phyloP scores from a whole-genome alignment of 2,888 invertebrate species.

The Chymomyza fuscimana region DNA sequence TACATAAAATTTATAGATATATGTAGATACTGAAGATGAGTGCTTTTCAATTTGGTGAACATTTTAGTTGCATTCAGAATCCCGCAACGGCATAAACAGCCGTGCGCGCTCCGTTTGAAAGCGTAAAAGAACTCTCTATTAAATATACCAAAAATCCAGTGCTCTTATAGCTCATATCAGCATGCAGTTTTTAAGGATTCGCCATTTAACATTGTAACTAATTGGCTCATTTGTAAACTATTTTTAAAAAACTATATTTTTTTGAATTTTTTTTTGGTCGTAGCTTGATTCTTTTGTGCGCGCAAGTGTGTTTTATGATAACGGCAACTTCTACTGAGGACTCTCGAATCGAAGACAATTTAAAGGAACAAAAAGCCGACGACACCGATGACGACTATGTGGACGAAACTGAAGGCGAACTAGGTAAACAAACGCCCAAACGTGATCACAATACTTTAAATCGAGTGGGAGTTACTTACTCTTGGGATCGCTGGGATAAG shows the following conservation, averaged over 20 bases:
- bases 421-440: slow-evolving; percentile 30
- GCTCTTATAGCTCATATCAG: background rate
- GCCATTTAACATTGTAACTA: background rate
- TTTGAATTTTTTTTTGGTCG: slow-evolving; percentile 22
- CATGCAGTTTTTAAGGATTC: background rate
- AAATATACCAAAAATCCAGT: slow-evolving; percentile 32
- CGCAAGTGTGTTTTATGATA: background rate
- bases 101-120: slow-evolving; percentile 5
- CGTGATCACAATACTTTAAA: slow-evolving; percentile 37
- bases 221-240: background rate
- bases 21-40: slow-evolving; percentile 18
- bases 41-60: slow-evolving; percentile 22
- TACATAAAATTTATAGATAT: background rate
- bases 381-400: slow-evolving; percentile 60
- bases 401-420: slow-evolving; percentile 43
- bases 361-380: slow-evolving; percentile 32
- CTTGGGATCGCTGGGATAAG: slow-evolving; percentile 87
- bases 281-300: background rate
- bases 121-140: slow-evolving; percentile 14
- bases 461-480: slow-evolving; percentile 67
- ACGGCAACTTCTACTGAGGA: slow-evolving; percentile 5
- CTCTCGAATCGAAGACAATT: slow-evolving; percentile 1
- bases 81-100: slow-evolving; percentile 28
- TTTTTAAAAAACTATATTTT: background rate
- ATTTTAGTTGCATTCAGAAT: slow-evolving; percentile 41